phyloP scores from a whole-genome alignment of 2,113 vertebrate genomes.

The Tricholaema leucomelas region DNA sequence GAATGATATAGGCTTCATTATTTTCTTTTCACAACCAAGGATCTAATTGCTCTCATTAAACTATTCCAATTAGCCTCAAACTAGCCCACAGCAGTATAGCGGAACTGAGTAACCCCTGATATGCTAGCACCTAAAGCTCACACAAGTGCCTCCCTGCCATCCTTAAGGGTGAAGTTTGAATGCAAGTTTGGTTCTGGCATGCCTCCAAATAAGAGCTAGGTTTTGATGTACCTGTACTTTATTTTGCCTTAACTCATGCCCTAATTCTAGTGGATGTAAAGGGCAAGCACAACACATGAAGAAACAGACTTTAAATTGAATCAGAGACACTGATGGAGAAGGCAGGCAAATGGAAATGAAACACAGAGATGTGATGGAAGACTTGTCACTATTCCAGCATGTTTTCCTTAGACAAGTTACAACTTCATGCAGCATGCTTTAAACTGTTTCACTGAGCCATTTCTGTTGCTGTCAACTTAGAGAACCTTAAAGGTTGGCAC shows the following conservation, averaged over 20 bases:
- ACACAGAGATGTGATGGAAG: not conserved
- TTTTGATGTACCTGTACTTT: not conserved
- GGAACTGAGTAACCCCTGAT: not conserved
- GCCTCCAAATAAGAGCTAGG: rapidly evolving
- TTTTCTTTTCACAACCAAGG: no score
- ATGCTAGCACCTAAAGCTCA: not conserved
- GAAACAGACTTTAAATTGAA: not conserved
- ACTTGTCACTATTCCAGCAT: not conserved
- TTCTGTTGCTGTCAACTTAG: not conserved
- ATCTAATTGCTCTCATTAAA: no score
- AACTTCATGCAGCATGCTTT: not conserved
- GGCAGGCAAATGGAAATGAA: not conserved
- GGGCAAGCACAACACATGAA: not conserved
- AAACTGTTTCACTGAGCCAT: not conserved
- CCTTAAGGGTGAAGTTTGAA: not conserved
- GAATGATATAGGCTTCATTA: no score
- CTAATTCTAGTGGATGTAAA: not conserved
- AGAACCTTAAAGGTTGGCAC: not conserved
- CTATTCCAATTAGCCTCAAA: no score
- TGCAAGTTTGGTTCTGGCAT: not conserved
- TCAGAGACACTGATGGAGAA: not conserved
- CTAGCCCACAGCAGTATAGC: not conserved
- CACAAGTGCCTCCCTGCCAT: rapidly evolving
- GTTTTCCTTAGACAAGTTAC: not conserved
- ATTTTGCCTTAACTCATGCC: not conserved